These are phyloP conservation scores for Gila robusta DNA, from an alignment of 2,797 vertebrate genomes.

Conservation along the genomic window DNA sequence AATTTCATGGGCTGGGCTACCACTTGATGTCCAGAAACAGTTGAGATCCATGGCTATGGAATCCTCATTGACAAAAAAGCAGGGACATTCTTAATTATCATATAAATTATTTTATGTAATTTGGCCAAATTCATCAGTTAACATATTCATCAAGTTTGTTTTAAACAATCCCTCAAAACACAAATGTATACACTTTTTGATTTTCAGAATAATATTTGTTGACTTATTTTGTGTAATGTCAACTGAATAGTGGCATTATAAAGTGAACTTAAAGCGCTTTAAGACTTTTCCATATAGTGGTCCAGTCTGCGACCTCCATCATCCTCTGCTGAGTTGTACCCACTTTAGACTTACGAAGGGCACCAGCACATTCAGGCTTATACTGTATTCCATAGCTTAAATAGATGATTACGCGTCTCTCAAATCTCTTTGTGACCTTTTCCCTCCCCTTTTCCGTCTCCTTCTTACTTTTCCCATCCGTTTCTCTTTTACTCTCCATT, in stretches of 20 bases:
- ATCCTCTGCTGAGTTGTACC: not conserved
- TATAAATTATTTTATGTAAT: not conserved
- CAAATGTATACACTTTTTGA: not conserved
- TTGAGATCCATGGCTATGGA: no score
- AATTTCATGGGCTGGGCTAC: not conserved
- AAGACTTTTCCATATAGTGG: constrained; percentile 11
- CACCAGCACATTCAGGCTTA: constrained; percentile 23
- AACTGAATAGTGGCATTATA: not conserved
- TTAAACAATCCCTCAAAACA: not conserved
- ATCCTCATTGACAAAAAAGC: not conserved
- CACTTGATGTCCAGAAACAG: not conserved
- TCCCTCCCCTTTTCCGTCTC: constrained; percentile 53
- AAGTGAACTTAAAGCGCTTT: not conserved
- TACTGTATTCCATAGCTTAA: constrained; percentile 42
- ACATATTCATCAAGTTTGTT: not conserved
- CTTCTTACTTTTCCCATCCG: constrained; percentile 67
- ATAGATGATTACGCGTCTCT: constrained; percentile 38
- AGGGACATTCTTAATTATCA: not conserved
- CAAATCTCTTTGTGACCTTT: constrained; percentile 56
- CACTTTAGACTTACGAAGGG: constrained; percentile 3
- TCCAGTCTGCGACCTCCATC: constrained; percentile 14
- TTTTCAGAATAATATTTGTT: not conserved
- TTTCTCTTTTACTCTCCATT: constrained; percentile 67
- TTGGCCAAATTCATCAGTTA: not conserved
- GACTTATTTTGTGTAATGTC: not conserved